Base-by-base conservation (phyloP, 2,888 invertebrate species). In the Plebejus anna region DNA sequence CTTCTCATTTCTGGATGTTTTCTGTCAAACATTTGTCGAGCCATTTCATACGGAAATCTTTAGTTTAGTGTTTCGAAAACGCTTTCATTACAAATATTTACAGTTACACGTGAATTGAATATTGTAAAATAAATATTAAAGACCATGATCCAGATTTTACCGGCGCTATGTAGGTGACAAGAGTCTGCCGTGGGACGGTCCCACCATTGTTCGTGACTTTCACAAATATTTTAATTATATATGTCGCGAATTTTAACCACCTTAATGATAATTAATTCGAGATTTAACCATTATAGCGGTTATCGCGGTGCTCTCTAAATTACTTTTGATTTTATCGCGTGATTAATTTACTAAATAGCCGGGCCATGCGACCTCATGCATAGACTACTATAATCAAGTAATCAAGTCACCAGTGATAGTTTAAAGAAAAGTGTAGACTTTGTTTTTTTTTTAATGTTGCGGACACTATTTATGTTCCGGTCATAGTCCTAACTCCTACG, bases 171-270 rank as follows among this genome's bases (percentile, higher is more conserved):
- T 90, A 86, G 91, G 90, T 90, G 89, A 89, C 89, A 87, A 83
- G 81, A 84, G 83, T 82, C 84, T 80, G 81, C 78, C 89, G 92
- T 92, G 92, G 82, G 92, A 92, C 78, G 38, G 77, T 88, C 89
- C 78, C 87, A 88, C 84, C 78, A 92, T 92, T 92, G 92, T 92
- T 76, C 80, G 70, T 66, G 80, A 89, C 92, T 92, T 92, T 92
- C 92, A 91, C 91, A 90, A 90, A 90, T 90, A 87, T 87, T 87
- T 90, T 90, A 90, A 90, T 89, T 88, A 88, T 87, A 83, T 86
- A 82, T 89, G 90, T 89, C 89, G 88, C 88, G 86, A 91, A 90
- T 90, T 90, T 90, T 88, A 90, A 88, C 88, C 88, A 85, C 85
- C 84, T 88, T 90, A 88, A 88, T 82, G 79, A 79, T 87, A 89